Conservation (phyloP, 2,888 invertebrate species). For the Tanypteryx hageni region DNA sequence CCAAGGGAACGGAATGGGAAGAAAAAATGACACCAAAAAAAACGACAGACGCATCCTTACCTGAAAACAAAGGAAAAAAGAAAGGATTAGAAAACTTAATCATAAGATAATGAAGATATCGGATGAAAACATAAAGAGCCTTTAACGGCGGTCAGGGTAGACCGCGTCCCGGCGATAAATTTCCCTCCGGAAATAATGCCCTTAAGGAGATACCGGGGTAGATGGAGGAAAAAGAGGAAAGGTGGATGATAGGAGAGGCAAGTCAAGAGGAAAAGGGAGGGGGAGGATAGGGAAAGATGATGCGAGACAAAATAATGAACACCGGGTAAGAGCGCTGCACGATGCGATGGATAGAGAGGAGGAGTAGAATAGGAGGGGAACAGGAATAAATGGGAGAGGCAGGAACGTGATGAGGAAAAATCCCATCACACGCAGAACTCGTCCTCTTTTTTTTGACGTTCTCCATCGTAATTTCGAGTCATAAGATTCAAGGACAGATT, state of each 20-base stretch:
- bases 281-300: not conserved
- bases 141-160: not conserved
- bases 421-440: not conserved
- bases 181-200: too few species aligned
- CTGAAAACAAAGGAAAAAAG: slow-evolving; percentile 10
- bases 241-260: not conserved
- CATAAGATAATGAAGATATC: slow-evolving; percentile 7
- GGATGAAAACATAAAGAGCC: not conserved
- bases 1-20: too few species aligned
- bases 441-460: slow-evolving; percentile 3
- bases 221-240: not conserved
- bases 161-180: too few species aligned
- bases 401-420: slow-evolving; percentile 14
- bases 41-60: not conserved
- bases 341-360: not conserved
- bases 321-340: not conserved
- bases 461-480: slow-evolving; percentile 62
- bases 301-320: too few species aligned
- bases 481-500: slow-evolving; percentile 54
- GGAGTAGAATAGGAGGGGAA: not conserved
- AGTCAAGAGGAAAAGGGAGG: not conserved
- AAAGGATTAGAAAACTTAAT: not conserved
- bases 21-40: too few species aligned
- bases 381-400: not conserved
- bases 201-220: not conserved